phyloP scores from a whole-genome alignment of 2,113 vertebrate genomes.

The Vulpes lagopus region DNA sequence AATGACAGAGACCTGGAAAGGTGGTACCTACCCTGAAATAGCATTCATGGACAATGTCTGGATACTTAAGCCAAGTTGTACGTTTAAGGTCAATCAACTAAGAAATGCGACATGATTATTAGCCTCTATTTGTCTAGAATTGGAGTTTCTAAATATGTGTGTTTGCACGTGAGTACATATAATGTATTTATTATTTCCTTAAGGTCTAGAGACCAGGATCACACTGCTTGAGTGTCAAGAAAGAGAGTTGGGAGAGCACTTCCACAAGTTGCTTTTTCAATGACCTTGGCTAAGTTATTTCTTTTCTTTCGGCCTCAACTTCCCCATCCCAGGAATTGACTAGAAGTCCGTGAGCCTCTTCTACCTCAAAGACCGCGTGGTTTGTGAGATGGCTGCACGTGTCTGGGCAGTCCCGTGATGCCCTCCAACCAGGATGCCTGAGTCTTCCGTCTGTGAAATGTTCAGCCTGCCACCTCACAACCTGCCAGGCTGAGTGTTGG shows the following conservation, averaged over 20 bases:
- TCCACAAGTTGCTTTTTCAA: conserved; percentile 8
- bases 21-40: neutral
- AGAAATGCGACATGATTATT: neutral
- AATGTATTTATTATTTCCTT: neutral
- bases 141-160: neutral
- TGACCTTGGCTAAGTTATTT: neutral
- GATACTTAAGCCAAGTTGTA: neutral
- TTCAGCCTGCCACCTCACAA: neutral
- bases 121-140: conserved; percentile 38
- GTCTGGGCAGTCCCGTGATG: neutral
- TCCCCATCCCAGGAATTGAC: neutral
- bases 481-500: neutral
- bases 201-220: neutral
- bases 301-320: neutral
- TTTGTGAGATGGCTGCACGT: neutral
- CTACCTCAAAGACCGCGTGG: neutral
- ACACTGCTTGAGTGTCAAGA: neutral
- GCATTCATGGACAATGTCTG: conserved; percentile 1
- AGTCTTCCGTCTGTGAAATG: neutral
- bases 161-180: neutral
- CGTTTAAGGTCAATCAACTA: neutral
- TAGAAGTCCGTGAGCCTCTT: neutral
- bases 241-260: neutral
- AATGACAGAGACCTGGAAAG: neutral
- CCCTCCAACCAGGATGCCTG: neutral